Base-by-base conservation (phyloP, 2,113 vertebrate genomes). In the Tetraodon nigroviridis region DNA sequence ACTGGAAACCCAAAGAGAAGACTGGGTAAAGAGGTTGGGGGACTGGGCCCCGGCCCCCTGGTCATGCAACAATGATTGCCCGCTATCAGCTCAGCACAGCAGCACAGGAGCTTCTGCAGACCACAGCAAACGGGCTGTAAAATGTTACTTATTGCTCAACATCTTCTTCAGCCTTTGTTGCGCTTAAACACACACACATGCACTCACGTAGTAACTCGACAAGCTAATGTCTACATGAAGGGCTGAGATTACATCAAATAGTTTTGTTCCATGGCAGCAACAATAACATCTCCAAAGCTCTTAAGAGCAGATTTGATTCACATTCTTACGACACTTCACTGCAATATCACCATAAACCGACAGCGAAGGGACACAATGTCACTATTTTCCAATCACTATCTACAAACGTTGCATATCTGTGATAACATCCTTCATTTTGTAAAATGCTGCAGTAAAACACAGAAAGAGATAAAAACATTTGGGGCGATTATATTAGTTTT, bases 121-220 rank as follows among this genome's bases (percentile, higher is more conserved):
- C 64, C 67, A 60, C 27, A 48, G 73, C 77, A 83, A 88, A 88
- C 84, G 82, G 69, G 71, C 79, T 75, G 53, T 87, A 82, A 82
- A 88, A 82, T 84, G 82, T 86, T 84, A 76, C 75, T 86, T 67
- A 78, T 57, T 78, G 76, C 80, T 82, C 69, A 69, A 81, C 82
- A 79, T 49, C 51, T 75, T 79, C 52, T 24, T 64, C 45, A 19
- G 51, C 55, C 46, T 22, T 15, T 15, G 58, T 71, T 67, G 20
- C 65, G 61, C 59, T 68, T 48, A 50, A 58, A 60, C 32, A 55
- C 1, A 61, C 44, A 55, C 45, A 45, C 17, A 55, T 29, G 20
- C 5, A 61, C 18, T 19, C 46, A 27, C 46, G 1, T 32, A 51
- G 42, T 46, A 72, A 64, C 60, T 32, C 46, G 54, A 59, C 61